phyloP scores from a whole-genome alignment of 2,797 vertebrate genomes.

The Huso huso region DNA sequence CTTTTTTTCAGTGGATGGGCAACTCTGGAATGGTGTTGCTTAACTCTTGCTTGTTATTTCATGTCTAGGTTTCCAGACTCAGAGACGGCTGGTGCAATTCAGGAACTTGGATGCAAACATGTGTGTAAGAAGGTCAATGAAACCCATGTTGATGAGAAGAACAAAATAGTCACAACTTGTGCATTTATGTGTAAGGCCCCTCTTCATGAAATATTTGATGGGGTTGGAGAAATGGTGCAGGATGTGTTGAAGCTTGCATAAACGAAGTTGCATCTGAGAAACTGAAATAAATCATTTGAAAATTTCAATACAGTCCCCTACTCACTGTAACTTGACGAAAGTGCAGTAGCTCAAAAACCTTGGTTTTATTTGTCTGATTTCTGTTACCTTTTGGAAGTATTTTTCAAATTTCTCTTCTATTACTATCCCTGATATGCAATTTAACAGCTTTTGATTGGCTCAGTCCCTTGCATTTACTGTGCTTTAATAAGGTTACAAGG shows the following conservation, averaged over 20 bases:
- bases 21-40: background rate
- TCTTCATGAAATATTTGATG: conserved; percentile 63
- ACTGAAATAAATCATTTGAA: too few relatives aligned
- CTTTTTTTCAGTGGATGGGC: background rate
- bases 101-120: conserved; percentile 62
- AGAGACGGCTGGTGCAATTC: conserved; percentile 54
- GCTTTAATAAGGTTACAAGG: too few relatives aligned
- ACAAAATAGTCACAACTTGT: conserved; percentile 63
- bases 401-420: too few relatives aligned
- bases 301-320: background rate
- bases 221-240: conserved; percentile 63
- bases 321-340: background rate
- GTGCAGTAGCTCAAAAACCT: too few relatives aligned
- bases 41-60: background rate
- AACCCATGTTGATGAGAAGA: conserved; percentile 61
- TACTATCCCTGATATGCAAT: too few relatives aligned
- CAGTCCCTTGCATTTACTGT: too few relatives aligned
- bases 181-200: conserved; percentile 70
- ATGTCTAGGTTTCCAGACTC: conserved; percentile 61
- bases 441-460: too few relatives aligned
- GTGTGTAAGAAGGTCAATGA: conserved; percentile 62
- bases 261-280: conserved; percentile 17
- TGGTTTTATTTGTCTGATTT: too few relatives aligned
- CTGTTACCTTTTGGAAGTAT: too few relatives aligned
- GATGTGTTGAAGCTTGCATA: conserved; percentile 70